Base-by-base conservation (phyloP, 2,113 vertebrate species). In the Semnornis frantzii region DNA sequence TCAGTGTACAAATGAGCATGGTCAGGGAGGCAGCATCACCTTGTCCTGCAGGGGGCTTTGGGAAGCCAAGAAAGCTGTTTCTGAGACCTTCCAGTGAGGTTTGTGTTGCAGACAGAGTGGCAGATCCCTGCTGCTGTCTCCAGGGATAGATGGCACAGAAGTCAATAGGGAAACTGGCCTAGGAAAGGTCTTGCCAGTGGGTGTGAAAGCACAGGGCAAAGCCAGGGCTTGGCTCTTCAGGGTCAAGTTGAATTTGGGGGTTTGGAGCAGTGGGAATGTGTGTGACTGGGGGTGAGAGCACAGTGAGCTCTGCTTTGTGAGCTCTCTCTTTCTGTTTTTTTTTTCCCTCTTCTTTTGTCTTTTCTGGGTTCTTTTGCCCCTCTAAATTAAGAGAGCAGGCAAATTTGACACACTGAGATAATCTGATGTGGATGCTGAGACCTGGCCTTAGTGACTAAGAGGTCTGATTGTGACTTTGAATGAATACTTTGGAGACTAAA, bases 31-130 rank as follows among this genome's bases (percentile, higher is more conserved):
- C 57, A 34, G 64, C 21, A 8, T 28, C 18, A 21, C 44, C 27
- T 20, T 27, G 64, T 27, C 7, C 6, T 3, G 65, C 55, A 39
- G 3, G 7, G 25, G 59, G 48, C 18, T 44, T 20, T 14, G 21
- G 3, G 54, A 27, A 34, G 60, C 34, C 42, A 4, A 3, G 54
- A 4, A 12, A 18, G 15, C 54, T 27, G 37, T 21, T 21, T 39
- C 64, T 7, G 15, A 23, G 48, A 6, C 7, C 1, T 12, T 5
- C 0, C 16, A 1, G 21, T 1, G 27, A 18, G 34, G 10, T 59
- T 31, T 48, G 63, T 48, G n/a, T 9, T 4, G 15, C 37, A 18
- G 16, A 18, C 15, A 25, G 7, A 34, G 54, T 6, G 1, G 15
- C 9, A 20, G 60, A 18, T 34, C 71, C 39, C 8, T 9, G 1